phyloP scores from a whole-genome alignment of 2,888 invertebrate genomes.

The Spilarctia lutea region DNA sequence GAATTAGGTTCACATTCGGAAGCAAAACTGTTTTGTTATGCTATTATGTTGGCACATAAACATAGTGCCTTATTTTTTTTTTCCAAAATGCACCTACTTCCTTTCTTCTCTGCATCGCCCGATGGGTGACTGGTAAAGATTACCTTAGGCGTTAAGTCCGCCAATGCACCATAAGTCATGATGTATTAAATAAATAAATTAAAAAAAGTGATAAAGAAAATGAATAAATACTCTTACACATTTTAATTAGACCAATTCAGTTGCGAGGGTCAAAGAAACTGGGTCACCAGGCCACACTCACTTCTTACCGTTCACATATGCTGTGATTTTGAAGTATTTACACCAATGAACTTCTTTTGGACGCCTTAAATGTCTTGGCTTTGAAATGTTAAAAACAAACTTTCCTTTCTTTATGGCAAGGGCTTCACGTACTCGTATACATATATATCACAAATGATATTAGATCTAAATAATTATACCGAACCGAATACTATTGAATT shows the following conservation, averaged over 20 bases:
- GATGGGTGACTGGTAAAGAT: no score
- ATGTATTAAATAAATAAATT: no score
- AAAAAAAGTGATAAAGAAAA: background rate
- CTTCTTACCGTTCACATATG: background rate
- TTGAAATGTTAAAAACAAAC: background rate
- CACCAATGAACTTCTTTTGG: slow-evolving; percentile 18
- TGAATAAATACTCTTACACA: background rate
- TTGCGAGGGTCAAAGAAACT: slow-evolving; percentile 12
- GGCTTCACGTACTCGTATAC: no score
- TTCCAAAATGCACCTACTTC: no score
- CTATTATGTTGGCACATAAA: background rate
- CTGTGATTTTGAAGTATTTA: slow-evolving; percentile 5
- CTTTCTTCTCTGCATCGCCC: no score
- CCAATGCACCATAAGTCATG: no score
- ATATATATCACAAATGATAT: background rate
- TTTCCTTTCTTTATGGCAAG: background rate
- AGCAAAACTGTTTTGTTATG: background rate
- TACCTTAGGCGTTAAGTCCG: no score
- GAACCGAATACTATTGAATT: background rate
- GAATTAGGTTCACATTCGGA: background rate
- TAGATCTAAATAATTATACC: background rate
- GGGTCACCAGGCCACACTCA: slow-evolving; percentile 15
- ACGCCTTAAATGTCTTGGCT: background rate
- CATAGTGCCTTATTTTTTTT: no score
- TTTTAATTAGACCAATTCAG: slow-evolving; percentile 3